Evolutionary conservation across 2,888 invertebrate species (phyloP).

Genomic region (Orthosia gracilis): DNA sequence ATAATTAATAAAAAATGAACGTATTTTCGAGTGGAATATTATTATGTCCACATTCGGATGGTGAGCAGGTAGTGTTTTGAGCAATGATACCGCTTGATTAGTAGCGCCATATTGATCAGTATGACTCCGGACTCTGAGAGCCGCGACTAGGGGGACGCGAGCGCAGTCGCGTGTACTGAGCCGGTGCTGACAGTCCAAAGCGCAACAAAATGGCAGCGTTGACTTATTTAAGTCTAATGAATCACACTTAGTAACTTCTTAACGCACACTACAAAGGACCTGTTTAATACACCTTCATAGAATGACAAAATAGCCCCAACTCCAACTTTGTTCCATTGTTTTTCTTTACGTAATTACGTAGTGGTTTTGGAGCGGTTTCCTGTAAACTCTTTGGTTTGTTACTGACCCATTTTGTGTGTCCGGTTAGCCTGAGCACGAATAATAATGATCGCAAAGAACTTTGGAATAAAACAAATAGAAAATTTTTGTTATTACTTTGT

Average conservation of each 20-base stretch:
- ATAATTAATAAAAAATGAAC: too few species aligned
- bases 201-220: too few species aligned
- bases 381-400: slow-evolving; percentile 1
- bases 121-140: too few species aligned
- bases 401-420: slow-evolving; percentile 7
- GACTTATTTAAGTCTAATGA: background rate
- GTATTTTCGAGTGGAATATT: too few species aligned
- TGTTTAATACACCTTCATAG: background rate
- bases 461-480: background rate
- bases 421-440: background rate
- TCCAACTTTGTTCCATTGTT: slow-evolving; percentile 5
- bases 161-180: too few species aligned
- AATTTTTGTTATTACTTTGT: background rate
- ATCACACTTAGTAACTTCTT: background rate
- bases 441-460: background rate
- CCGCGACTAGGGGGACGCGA: too few species aligned
- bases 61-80: too few species aligned
- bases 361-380: background rate
- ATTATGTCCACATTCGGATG: too few species aligned
- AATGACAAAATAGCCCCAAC: background rate
- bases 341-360: background rate
- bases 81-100: too few species aligned
- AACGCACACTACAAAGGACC: background rate
- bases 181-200: too few species aligned
- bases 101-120: too few species aligned